Evolutionary conservation across 2,113 vertebrate genomes (phyloP), one percentile per base, ranked within the genome.

Genomic region (Phocoena sinus): DNA sequence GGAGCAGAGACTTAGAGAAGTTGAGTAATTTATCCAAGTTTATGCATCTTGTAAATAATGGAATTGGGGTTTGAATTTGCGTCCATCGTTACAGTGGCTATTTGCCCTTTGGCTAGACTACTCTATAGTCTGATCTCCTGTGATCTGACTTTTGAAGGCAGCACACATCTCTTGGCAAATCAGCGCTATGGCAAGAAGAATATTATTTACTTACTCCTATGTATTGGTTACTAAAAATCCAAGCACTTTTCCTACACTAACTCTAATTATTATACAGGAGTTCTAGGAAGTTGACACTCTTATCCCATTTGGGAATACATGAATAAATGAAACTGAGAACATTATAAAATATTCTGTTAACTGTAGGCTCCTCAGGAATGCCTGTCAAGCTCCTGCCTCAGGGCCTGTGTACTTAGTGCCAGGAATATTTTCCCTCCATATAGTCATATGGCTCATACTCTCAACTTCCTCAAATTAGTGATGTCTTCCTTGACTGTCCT

Each of bases 111-210:
- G 60, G 71, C 58, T 63, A 6, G 71, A 13, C 36, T 21, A 8
- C 6, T 2, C 2, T 0, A 2, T 1, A n/a, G 23, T 25, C 41
- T 25, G 4, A 44, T 76, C 60, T 70, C 33, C 33, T 38, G 41
- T 9, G n/a, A n/a, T 21, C 28, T 63, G n/a, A 80, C 20, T 63
- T 70, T 21, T 33, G 14, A 70, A 71, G 47, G 47, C 15, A 38
- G 63, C 73, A 38, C 71, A 8, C 9, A 6, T 33, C 50, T 58
- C 62, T 56, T 50, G 50, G 67, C 50, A 84, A n/a, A 15, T 76
- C 4, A 53, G 9, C 80, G n/a, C 18, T 18, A 0, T 18, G 25
- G 26, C 17, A 53, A 88, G 36, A 89, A 77, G 56, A 44, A 20
- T 38, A 26, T 26, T 38, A 7, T 63, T 89, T 89, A 41, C 41